Conservation (phyloP, 2,888 invertebrate genomes). For the Sclerodermus sp. region DNA sequence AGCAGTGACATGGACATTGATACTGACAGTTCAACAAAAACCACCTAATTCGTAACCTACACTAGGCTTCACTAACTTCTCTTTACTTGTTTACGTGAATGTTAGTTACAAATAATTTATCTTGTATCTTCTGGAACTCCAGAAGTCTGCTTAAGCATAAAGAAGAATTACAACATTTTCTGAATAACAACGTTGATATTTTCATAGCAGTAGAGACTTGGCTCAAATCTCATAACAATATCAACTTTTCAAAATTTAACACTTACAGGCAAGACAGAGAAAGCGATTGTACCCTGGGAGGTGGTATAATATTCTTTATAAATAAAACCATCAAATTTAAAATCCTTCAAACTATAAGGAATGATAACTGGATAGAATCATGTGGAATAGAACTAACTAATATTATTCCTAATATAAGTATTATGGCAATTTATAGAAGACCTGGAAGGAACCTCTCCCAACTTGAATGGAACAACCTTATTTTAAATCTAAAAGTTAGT, state of each 20-base stretch:
- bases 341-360: no score
- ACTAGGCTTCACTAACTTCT: no score
- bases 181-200: background rate
- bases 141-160: background rate
- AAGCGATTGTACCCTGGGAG: background rate
- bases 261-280: background rate
- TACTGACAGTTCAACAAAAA: no score
- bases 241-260: background rate
- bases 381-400: background rate
- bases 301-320: constrained; percentile 5
- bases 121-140: constrained; percentile 5
- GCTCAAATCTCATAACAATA: background rate
- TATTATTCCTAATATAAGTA: background rate
- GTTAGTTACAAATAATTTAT: no score
- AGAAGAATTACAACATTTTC: background rate
- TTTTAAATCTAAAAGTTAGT: background rate
- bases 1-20: no score
- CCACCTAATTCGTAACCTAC: no score
- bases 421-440: background rate
- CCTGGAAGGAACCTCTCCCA: background rate
- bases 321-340: background rate
- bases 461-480: background rate
- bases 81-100: no score
- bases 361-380: background rate
- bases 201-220: constrained; percentile 5